These are phyloP conservation scores for Apodemia hepburni DNA, from an alignment of 2,888 invertebrate genomes.

Conservation along the genomic window DNA sequence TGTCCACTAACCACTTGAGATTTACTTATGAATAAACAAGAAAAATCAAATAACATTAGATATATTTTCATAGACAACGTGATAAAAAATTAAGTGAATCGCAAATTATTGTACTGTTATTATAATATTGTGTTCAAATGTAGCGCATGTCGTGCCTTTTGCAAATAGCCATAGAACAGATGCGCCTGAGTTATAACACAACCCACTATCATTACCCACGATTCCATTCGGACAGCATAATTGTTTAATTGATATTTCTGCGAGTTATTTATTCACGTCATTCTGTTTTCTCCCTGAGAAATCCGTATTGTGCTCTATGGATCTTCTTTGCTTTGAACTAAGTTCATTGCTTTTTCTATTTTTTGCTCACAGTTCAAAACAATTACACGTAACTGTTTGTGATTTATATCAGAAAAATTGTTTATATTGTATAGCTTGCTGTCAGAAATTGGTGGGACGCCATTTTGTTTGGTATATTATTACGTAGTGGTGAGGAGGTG, in stretches of 20 bases:
- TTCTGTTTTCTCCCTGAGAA: constrained; percentile 70
- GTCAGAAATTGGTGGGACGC: no score
- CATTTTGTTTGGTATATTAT: no score
- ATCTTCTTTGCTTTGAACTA: constrained; percentile 22
- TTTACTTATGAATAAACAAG: no score
- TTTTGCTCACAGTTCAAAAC: background rate
- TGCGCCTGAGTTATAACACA: constrained; percentile 78
- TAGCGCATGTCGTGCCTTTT: constrained; percentile 67
- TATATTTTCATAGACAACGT: no score
- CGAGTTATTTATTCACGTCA: constrained; percentile 80
- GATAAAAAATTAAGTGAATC: no score
- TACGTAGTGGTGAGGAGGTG: no score
- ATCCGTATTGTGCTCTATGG: constrained; percentile 59
- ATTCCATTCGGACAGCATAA: constrained; percentile 81
- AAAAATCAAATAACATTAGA: no score
- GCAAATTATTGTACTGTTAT: constrained; percentile 7
- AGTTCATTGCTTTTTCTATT: constrained; percentile 12
- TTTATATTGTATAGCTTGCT: no score
- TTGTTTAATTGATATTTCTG: constrained; percentile 82
- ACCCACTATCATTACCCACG: constrained; percentile 79
- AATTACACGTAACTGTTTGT: background rate
- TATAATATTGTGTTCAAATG: constrained; percentile 4
- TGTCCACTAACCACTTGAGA: no score
- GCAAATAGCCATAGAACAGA: constrained; percentile 78
- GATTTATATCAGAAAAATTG: no score